Conservation (phyloP, 64 coral and sea anemone genomes). For the Pachyseris speciosa region DNA sequence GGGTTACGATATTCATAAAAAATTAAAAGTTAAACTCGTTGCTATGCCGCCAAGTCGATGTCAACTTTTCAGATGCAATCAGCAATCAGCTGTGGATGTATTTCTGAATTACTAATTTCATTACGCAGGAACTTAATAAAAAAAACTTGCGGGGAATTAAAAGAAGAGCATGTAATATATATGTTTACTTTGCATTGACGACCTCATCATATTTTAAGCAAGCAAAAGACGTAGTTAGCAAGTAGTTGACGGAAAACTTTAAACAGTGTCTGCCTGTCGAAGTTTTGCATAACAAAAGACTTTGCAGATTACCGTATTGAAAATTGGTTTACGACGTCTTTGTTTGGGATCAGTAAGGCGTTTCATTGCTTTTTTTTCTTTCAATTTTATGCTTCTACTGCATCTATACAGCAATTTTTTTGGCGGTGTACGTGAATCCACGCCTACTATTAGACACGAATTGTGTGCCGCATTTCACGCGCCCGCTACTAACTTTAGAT, state of each 20-base stretch:
- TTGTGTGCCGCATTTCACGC: no score
- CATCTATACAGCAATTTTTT: no score
- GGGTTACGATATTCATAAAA: background rate
- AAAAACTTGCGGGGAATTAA: background rate
- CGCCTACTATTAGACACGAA: no score
- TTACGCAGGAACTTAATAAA: background rate
- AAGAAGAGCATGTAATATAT: background rate
- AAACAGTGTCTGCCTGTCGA: background rate
- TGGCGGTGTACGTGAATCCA: no score
- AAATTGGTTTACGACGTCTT: background rate
- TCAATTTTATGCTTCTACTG: no score
- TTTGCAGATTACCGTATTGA: background rate
- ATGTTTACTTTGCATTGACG: background rate
- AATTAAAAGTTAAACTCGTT: background rate
- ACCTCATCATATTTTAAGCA: background rate
- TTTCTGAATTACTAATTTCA: background rate
- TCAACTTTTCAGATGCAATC: no score
- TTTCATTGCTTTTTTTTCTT: background rate
- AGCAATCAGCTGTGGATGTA: no score
- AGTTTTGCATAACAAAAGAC: slow-evolving; percentile 31
- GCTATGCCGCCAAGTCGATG: background rate
- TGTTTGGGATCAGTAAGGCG: background rate
- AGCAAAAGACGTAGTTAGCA: background rate
- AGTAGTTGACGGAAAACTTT: background rate
- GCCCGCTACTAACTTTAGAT: no score